Base-by-base conservation (phyloP, 2,888 invertebrate genomes). In the Mayetiola destructor region DNA sequence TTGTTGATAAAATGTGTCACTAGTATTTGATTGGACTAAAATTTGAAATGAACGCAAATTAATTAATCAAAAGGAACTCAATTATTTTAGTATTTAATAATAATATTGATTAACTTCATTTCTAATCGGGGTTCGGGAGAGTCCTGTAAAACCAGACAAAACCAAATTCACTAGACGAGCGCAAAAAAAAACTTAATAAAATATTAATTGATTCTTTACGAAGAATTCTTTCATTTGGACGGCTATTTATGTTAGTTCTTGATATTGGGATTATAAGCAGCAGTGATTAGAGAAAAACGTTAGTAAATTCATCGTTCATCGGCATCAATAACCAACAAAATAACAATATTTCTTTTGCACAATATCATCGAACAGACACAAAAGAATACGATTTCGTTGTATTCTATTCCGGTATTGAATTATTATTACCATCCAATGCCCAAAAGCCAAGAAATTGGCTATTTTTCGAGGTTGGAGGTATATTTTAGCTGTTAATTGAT, bases 331-430 rank as follows among this genome's bases (percentile, higher is more conserved):
- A 48, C 48, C 48, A 48, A 48, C 48, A 48, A 48, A 48, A 48
- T 48, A n/a, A 3, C 48, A 48, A 48, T 48, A 48, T 48, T n/a
- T 48, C 48, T 48, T 48, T 48, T 48, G 48, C 48, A 48, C 23
- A 48, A 37, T 37, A 6, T 4, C 9, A 37, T 37, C n/a, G 14
- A 37, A 37, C 4, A 23, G 14, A 27, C 27, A 27, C 48, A 48
- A 48, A 48, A 48, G 27, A 48, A 48, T 27, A 48, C 12, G 48
- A 48, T 48, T 48, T 27, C 16, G 48, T 48, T 10, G 27, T 23
- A 6, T n/a, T n/a, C n/a, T n/a, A 48, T 6, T 2, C 27, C 48
- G 48, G n/a, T 27, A 27, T 42, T 23, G 23, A 42, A 42, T 8
- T 48, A n/a, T n/a, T 27, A n/a, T 48, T 27, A 48, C 48, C 48